Percentiles rank a stretch among this genome's conserved stretches.
These are phyloP conservation scores for Leuctra nigra DNA, from an alignment of 2,888 invertebrate species.

Conservation along the genomic window DNA sequence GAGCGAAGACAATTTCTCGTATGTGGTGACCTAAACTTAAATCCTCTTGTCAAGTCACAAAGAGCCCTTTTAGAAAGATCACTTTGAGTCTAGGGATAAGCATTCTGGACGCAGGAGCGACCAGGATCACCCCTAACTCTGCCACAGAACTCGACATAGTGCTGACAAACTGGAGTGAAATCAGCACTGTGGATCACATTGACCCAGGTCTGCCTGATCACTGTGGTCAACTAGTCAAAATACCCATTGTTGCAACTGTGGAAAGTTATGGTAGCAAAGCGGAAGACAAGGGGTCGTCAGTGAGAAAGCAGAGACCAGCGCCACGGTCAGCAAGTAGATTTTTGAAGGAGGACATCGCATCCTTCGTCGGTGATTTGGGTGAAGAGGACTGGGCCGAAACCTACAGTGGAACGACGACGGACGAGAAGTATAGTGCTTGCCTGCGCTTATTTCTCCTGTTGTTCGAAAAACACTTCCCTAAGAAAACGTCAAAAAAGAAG, in stretches of 20 bases:
- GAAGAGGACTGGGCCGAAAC: neutral
- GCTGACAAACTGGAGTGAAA: conserved; percentile 3
- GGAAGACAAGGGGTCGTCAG: no score
- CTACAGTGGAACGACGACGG: neutral
- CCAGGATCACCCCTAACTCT: neutral
- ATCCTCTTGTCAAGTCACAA: neutral
- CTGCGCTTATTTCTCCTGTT: neutral
- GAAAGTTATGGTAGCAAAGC: no score
- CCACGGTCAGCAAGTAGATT: no score
- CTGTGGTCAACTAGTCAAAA: neutral
- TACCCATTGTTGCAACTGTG: no score
- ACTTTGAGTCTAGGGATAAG: neutral
- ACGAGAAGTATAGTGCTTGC: conserved; percentile 6
- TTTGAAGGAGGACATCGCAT: neutral
- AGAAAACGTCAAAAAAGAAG: neutral
- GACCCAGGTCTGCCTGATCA: conserved; percentile 9
- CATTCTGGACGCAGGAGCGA: neutral
- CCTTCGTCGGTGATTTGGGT: neutral
- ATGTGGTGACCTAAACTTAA: neutral
- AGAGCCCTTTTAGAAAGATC: neutral
- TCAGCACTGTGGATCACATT: neutral
- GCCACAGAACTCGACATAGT: neutral
- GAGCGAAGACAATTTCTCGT: neutral
- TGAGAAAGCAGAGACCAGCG: no score
- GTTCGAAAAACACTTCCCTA: neutral